Evolutionary conservation across 2,888 invertebrate species (phyloP).

Genomic region (Pheosia tremula): DNA sequence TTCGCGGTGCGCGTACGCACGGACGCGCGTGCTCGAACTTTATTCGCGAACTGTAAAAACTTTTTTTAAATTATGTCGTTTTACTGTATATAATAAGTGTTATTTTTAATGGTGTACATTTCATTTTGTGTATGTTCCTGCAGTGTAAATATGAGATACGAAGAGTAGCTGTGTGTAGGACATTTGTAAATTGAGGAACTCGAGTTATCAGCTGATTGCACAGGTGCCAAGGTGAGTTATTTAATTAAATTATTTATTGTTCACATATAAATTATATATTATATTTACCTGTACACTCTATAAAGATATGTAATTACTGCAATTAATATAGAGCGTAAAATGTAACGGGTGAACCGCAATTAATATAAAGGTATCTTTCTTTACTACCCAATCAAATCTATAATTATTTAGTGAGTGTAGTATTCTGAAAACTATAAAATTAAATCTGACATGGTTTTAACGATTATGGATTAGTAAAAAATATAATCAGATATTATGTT

Average conservation of each 20-base stretch:
- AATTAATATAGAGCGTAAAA: neutral
- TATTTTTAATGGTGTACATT: slow-evolving; percentile 51
- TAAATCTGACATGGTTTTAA: slow-evolving; percentile 17
- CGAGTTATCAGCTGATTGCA: slow-evolving; percentile 33
- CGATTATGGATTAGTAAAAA: slow-evolving; percentile 12
- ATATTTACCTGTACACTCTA: too few relatives aligned
- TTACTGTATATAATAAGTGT: slow-evolving; percentile 41
- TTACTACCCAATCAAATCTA: neutral
- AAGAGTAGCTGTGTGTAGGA: slow-evolving; percentile 55
- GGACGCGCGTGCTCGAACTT: slow-evolving; percentile 63
- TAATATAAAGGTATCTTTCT: neutral
- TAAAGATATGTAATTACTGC: neutral
- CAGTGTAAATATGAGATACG: slow-evolving; percentile 49
- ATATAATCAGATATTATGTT: too few relatives aligned
- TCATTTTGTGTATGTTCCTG: slow-evolving; percentile 46
- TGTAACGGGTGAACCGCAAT: neutral
- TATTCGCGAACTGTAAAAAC: slow-evolving; percentile 46
- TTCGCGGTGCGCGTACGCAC: slow-evolving; percentile 74
- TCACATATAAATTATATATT: neutral
- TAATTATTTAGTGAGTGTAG: neutral
- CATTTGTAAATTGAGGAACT: slow-evolving; percentile 49
- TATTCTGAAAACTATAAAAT: neutral
- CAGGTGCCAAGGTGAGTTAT: slow-evolving; percentile 48
- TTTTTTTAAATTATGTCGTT: slow-evolving; percentile 40
- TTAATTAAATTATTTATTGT: slow-evolving; percentile 19